phyloP scores from a whole-genome alignment of 2,888 invertebrate species.

The Trichogramma dendrolimi region DNA sequence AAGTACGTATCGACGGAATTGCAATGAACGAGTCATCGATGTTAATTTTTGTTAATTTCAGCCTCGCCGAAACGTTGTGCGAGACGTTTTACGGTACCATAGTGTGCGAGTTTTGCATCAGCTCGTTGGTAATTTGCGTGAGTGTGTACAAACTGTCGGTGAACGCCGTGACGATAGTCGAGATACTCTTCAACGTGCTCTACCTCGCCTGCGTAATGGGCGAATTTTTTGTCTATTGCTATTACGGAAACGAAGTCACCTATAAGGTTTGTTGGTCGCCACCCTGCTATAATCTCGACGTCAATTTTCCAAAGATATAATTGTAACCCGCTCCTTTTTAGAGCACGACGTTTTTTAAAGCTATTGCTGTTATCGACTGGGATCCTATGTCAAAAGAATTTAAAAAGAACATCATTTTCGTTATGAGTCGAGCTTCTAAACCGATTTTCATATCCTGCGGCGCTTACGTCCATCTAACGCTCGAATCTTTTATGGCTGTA shows the following conservation, averaged over 20 bases:
- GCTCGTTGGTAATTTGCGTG: conserved; percentile 15
- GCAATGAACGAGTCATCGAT: neutral
- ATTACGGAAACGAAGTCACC: conserved; percentile 16
- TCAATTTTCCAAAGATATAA: neutral
- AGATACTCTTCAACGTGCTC: conserved; percentile 1
- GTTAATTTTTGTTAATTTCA: neutral
- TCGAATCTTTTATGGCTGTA: conserved; percentile 16
- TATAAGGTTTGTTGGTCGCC: conserved; percentile 1
- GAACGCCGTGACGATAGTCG: neutral
- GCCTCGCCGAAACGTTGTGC: conserved; percentile 5
- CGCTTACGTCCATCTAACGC: conserved; percentile 3
- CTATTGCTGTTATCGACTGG: conserved; percentile 10
- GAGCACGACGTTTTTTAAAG: conserved; percentile 8
- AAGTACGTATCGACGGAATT: conserved; percentile 9
- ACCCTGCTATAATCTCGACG: no score
- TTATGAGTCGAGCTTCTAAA: conserved; percentile 6
- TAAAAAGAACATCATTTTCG: conserved; percentile 10
- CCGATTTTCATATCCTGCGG: conserved; percentile 14
- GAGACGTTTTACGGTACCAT: conserved; percentile 12
- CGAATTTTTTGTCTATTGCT: conserved; percentile 20
- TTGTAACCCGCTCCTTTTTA: neutral
- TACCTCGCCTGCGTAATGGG: conserved; percentile 15
- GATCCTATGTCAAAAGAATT: conserved; percentile 3
- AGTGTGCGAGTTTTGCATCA: conserved; percentile 11
- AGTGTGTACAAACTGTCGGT: conserved; percentile 20